Conservation (phyloP, 2,113 vertebrate species). For the Platycercus adscitus region DNA sequence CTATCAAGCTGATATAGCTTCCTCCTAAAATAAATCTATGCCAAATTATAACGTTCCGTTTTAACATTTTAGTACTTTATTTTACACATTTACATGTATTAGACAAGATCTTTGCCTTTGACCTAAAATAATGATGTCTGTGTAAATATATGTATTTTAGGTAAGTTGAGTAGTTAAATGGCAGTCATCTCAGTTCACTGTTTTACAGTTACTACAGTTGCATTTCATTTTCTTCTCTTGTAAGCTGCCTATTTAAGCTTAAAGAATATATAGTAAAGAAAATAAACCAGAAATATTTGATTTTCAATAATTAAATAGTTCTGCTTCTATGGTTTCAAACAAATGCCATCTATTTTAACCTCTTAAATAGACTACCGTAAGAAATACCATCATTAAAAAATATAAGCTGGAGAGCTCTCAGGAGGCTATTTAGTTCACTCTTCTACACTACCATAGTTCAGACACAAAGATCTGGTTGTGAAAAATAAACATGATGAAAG, state of each 20-base stretch:
- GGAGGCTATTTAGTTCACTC: not conserved
- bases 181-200: not conserved
- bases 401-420: not conserved
- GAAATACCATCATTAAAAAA: not conserved
- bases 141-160: not conserved
- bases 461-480: not conserved
- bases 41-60: not conserved
- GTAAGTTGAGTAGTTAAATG: not conserved
- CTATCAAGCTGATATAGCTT: not conserved
- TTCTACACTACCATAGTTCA: not conserved
- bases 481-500: not conserved
- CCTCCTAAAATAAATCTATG: not conserved
- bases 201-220: not conserved
- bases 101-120: not conserved
- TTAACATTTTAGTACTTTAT: not conserved
- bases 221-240: not conserved
- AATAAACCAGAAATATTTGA: not conserved
- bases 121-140: not conserved
- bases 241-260: not conserved
- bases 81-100: not conserved
- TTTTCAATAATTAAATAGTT: not conserved
- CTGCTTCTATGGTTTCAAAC: not conserved
- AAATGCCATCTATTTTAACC: not conserved
- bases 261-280: not conserved
- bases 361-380: not conserved